phyloP scores from a whole-genome alignment of 2,888 invertebrate species.

The Phyto melanocephala region DNA sequence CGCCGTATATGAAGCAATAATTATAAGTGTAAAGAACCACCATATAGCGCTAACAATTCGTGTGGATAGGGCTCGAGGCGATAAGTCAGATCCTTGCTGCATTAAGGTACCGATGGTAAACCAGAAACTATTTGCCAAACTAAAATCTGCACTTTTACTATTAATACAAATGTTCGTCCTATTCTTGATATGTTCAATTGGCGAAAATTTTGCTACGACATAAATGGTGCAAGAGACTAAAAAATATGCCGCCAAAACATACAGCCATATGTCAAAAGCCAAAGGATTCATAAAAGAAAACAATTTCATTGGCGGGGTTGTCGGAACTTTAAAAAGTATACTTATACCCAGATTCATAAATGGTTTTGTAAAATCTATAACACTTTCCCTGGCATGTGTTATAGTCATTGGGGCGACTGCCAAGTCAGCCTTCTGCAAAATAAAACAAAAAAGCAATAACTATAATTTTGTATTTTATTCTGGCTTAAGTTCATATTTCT shows the following conservation, averaged over 20 bases:
- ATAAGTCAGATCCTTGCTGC: constrained; percentile 90
- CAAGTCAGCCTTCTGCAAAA: constrained; percentile 87
- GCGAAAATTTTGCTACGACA: constrained; percentile 88
- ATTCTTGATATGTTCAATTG: constrained; percentile 88
- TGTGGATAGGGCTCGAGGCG: constrained; percentile 84
- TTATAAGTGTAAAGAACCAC: constrained; percentile 96
- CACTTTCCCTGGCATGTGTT: constrained; percentile 91
- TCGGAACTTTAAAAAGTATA: constrained; percentile 90
- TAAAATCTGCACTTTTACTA: constrained; percentile 72
- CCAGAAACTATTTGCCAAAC: constrained; percentile 92
- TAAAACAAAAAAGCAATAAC: too few species aligned
- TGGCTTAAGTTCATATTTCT: too few species aligned
- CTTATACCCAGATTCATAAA: constrained; percentile 95
- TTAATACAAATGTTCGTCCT: constrained; percentile 68
- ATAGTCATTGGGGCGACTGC: constrained; percentile 95
- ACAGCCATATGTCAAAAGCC: constrained; percentile 92
- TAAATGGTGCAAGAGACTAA: constrained; percentile 89
- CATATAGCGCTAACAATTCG: constrained; percentile 91
- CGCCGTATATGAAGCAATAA: constrained; percentile 94
- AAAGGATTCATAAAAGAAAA: constrained; percentile 94
- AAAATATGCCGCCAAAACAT: constrained; percentile 88
- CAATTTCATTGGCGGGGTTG: constrained; percentile 84
- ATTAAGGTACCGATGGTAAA: constrained; percentile 93
- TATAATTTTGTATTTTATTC: too few species aligned
- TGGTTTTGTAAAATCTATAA: constrained; percentile 94